Conservation (phyloP, 1,140 invertebrate species). For the Anastrepha ludens region DNA sequence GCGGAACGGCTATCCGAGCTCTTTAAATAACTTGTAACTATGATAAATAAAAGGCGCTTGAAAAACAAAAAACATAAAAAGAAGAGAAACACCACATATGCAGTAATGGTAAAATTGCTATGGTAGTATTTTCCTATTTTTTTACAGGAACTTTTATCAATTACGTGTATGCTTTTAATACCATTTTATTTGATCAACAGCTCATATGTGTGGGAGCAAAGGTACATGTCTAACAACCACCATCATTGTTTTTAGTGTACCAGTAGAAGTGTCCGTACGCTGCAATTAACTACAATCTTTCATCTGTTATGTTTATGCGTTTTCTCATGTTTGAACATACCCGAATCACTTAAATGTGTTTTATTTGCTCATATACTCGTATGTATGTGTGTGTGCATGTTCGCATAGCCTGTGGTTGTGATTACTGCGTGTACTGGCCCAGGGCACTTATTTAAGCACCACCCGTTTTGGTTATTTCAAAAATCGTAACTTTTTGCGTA, state of each 20-base stretch:
- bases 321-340: background rate
- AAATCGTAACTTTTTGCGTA: background rate
- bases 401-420: background rate
- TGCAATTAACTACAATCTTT: slow-evolving; percentile 12
- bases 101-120: no score
- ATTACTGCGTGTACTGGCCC: background rate
- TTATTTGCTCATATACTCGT: background rate
- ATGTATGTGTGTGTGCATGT: background rate
- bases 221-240: background rate
- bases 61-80: no score
- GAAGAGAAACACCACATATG: no score
- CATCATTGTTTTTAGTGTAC: background rate
- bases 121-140: no score
- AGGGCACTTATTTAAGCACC: background rate
- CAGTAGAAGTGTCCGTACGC: background rate
- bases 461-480: background rate
- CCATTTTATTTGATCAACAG: no score
- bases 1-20: no score
- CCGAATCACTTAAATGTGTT: background rate
- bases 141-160: no score
- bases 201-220: background rate
- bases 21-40: no score
- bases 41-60: no score
- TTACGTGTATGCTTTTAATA: no score
- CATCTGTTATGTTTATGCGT: background rate